These are phyloP conservation scores for Neoscelio sp. DNA, from an alignment of 2,888 invertebrate species.

Conservation along the genomic window DNA sequence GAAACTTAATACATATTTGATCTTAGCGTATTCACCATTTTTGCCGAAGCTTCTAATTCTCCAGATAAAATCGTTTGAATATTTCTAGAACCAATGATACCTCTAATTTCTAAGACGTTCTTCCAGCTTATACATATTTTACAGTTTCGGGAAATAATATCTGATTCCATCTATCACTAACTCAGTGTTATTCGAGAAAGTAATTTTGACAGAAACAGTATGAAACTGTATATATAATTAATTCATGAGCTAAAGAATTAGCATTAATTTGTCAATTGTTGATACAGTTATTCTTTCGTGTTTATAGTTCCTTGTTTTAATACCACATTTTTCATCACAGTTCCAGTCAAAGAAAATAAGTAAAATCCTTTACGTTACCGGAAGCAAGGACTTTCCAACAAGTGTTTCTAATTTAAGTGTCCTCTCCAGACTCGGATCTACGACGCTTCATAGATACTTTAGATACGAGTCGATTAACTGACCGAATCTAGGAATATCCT, in stretches of 20 bases:
- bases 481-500: background rate
- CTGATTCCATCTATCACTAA: conserved; percentile 19
- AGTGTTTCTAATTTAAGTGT: too few species aligned
- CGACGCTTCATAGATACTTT: background rate
- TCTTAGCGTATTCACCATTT: too few species aligned
- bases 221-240: conserved; percentile 18
- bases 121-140: conserved; percentile 15
- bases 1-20: background rate
- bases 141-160: conserved; percentile 23
- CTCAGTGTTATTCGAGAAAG: conserved; percentile 17
- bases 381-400: too few species aligned
- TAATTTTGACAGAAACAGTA: conserved; percentile 16
- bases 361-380: too few species aligned
- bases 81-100: too few species aligned
- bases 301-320: conserved; percentile 25
- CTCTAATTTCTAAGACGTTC: conserved; percentile 4
- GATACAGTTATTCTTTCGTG: conserved; percentile 31
- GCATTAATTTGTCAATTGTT: conserved; percentile 39
- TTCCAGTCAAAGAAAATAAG: too few species aligned
- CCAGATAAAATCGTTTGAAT: too few species aligned
- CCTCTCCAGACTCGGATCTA: too few species aligned
- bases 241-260: conserved; percentile 36
- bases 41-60: too few species aligned
- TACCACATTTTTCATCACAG: too few species aligned
- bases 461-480: background rate